Conservation (phyloP, 2,888 invertebrate genomes). For the Heliconius erato region DNA sequence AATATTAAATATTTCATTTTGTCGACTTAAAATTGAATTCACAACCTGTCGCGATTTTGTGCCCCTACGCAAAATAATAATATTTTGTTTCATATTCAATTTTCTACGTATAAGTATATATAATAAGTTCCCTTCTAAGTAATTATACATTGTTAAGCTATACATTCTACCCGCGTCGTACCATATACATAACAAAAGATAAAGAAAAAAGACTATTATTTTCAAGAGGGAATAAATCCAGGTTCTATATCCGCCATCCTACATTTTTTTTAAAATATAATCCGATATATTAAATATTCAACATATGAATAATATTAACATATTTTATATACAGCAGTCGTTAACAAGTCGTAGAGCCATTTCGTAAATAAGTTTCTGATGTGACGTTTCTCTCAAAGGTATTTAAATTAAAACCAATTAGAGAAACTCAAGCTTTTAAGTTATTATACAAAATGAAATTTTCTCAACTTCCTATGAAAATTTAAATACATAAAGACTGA, state of each 20-base stretch:
- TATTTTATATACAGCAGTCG: background rate
- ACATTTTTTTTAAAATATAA: no score
- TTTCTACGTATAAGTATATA: background rate
- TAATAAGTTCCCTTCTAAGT: no score
- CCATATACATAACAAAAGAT: background rate
- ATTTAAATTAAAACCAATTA: slow-evolving; percentile 4
- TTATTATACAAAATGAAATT: slow-evolving; percentile 17
- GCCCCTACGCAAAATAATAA: no score
- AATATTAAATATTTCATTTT: no score
- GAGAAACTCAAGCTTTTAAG: slow-evolving; percentile 13
- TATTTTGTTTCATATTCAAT: background rate
- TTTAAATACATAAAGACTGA: slow-evolving; percentile 8
- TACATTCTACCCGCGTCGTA: background rate
- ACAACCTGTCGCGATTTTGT: no score
- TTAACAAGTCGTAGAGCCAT: slow-evolving; percentile 2
- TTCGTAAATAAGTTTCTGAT: slow-evolving; percentile 8
- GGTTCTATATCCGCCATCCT: background rate
- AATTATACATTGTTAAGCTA: background rate
- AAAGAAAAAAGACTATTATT: background rate
- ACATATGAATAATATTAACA: background rate
- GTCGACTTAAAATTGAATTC: no score
- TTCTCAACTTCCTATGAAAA: slow-evolving; percentile 12
- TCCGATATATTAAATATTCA: background rate
- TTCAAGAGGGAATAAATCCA: background rate
- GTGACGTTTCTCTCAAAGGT: background rate